phyloP scores from a whole-genome alignment of 2,888 invertebrate genomes.

The Cabera pusaria region DNA sequence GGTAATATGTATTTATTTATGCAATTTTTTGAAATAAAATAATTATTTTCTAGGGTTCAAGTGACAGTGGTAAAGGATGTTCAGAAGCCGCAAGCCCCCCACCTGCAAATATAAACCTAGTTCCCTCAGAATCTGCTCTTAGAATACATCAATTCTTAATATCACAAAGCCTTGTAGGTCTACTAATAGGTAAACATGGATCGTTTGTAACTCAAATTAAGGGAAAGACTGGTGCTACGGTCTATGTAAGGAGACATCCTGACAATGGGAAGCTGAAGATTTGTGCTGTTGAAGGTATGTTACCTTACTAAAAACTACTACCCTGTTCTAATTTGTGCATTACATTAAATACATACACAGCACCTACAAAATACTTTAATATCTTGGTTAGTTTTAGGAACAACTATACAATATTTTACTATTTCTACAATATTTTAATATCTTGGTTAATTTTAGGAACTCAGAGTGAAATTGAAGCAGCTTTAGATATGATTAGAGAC shows the following conservation, averaged over 20 bases:
- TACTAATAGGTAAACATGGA: conserved; percentile 93
- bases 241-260: conserved; percentile 91
- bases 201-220: conserved; percentile 92
- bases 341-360: no score
- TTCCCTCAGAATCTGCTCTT: conserved; percentile 68
- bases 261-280: conserved; percentile 89
- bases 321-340: no score
- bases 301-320: no score
- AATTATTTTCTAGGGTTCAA: conserved; percentile 86
- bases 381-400: conserved; percentile 73
- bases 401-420: conserved; percentile 35
- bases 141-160: conserved; percentile 89
- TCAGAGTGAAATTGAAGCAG: conserved; percentile 90
- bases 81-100: conserved; percentile 89
- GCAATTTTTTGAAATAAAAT: no score
- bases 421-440: background rate
- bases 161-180: conserved; percentile 90
- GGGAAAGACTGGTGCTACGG: conserved; percentile 89
- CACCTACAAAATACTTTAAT: conserved; percentile 21
- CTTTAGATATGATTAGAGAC: conserved; percentile 92
- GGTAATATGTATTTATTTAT: no score
- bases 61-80: conserved; percentile 92
- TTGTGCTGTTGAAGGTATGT: conserved; percentile 93
- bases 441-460: conserved; percentile 77
- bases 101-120: conserved; percentile 82